These are phyloP conservation scores for Hyperopisus bebe DNA, from an alignment of 2,113 vertebrate genomes.

Conservation along the genomic window DNA sequence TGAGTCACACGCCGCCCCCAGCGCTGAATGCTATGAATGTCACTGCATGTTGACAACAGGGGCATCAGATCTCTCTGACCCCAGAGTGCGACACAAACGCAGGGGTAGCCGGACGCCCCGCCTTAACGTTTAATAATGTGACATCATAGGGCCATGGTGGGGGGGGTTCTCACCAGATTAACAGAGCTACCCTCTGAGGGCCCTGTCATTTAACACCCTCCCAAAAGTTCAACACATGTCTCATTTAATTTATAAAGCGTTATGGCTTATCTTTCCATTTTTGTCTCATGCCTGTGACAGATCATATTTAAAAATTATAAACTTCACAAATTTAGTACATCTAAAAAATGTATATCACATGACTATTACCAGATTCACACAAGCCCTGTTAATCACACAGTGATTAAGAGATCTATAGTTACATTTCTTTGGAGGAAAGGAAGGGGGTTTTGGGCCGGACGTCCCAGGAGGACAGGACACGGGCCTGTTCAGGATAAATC, in stretches of 20 bases:
- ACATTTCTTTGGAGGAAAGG: background rate
- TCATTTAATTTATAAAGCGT: background rate
- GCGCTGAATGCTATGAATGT: background rate
- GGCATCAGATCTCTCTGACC: constrained; percentile 28
- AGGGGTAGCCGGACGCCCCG: constrained; percentile 18
- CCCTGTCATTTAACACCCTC: background rate
- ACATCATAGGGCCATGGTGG: constrained; percentile 38
- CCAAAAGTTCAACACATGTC: background rate
- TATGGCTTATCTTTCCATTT: background rate
- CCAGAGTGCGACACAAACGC: constrained; percentile 26
- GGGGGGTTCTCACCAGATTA: constrained; percentile 32
- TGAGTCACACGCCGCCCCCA: too few relatives aligned
- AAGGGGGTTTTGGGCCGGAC: background rate
- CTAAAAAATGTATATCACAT: background rate
- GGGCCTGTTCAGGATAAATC: background rate
- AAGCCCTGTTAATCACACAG: background rate
- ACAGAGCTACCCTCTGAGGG: constrained; percentile 10
- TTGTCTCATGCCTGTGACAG: background rate
- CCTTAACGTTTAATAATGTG: constrained; percentile 39
- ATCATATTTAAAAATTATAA: background rate
- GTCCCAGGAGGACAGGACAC: background rate
- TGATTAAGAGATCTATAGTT: background rate
- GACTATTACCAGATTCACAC: background rate
- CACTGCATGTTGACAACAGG: background rate
- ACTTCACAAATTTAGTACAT: background rate